Base-by-base conservation (phyloP, 2,888 invertebrate species). In the Nemoura dubitans region DNA sequence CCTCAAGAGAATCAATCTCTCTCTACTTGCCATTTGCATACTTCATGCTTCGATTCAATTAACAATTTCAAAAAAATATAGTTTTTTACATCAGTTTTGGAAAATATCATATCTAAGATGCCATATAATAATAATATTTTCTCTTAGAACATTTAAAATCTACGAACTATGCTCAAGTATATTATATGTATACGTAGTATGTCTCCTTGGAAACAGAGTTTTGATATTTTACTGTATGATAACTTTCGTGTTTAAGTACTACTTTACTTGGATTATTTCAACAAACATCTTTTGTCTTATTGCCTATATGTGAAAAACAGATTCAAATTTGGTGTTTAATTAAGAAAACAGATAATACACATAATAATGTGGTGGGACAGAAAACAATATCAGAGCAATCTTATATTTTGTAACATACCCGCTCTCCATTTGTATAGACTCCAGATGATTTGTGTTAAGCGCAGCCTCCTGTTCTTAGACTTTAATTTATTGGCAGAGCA, bases 51-150 rank as follows among this genome's bases (percentile, higher is more conserved):
- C 16, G 28, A 80, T 80, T 27, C 16, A 27, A 36, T 6, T 36
- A 36, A 36, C 36, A 36, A 36, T 36, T 36, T n/a, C 10, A 80
- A 80, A 80, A 80, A 80, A 80, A 80, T n/a, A 80, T 80, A 28
- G 26, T 28, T 80, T 14, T 14, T n/a, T 26, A 80, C 26, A 36
- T 36, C 36, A 36, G 10, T 6, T 6, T 36, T 36, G 36, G 36
- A 36, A 36, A 36, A 36, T 43, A 76, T 84, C 14, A 84, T 27
- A 76, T 76, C 76, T 26, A 16, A 84, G 84, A 76, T 84, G 84
- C 84, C 84, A 76, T 84, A 27, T 26, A 27, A 43, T 25, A 3
- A 36, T 6, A 21, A 59, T 16, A 7, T 59, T 59, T 59, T 59
- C 21, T 59, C 59, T 21, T 7, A 21, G 21, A 21, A 59, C 36